These are phyloP conservation scores for Diceros bicornis DNA, from an alignment of 2,797 vertebrate species.

Conservation along the genomic window DNA sequence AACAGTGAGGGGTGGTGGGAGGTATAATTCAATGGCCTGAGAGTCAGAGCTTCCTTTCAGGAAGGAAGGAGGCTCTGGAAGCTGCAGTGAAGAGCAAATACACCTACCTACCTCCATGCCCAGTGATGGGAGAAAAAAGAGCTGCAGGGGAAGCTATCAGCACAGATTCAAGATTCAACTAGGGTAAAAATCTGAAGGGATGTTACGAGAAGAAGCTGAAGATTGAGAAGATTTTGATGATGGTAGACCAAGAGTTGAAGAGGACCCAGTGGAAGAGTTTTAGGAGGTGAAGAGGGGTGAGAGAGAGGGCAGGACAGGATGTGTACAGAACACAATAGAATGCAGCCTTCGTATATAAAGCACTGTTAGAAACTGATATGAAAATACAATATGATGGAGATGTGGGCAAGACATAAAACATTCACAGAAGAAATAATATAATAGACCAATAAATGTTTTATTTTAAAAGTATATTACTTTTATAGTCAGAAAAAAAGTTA, in stretches of 20 bases:
- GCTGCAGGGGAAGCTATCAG: not conserved
- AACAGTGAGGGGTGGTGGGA: not conserved
- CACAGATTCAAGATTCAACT: not conserved
- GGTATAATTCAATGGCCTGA: not conserved
- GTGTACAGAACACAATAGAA: not conserved
- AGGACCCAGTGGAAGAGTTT: not conserved
- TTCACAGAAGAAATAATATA: not conserved
- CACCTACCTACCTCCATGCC: not conserved
- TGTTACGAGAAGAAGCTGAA: not conserved
- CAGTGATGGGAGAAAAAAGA: not conserved
- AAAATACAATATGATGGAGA: not conserved
- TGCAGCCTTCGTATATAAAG: not conserved
- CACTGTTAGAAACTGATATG: not conserved
- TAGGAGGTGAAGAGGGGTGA: not conserved
- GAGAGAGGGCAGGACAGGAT: not conserved
- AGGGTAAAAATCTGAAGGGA: not conserved
- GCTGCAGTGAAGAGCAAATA: not conserved
- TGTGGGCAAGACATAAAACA: slow-evolving; percentile 7
- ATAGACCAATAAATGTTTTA: not conserved
- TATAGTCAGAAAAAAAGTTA: not conserved
- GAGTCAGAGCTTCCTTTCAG: not conserved
- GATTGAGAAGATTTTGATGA: not conserved
- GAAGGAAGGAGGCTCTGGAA: not conserved
- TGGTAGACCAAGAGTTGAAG: not conserved
- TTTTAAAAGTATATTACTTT: slow-evolving; percentile 9